Base-by-base conservation (phyloP, 2,113 vertebrate species). In the Ammodytes dubius region DNA sequence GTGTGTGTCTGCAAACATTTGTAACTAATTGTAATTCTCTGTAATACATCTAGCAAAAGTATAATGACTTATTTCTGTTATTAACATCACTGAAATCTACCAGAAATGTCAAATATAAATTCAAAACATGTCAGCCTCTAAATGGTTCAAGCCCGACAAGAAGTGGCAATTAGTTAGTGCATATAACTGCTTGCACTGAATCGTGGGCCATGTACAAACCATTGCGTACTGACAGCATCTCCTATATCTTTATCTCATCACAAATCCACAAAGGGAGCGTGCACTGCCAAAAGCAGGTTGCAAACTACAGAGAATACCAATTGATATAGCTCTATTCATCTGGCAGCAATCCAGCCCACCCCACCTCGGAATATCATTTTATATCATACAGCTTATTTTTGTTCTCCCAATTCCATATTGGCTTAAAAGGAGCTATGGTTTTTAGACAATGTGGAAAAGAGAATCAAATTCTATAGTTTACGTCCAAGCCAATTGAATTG, bases 211-310 rank as follows among this genome's bases (percentile, higher is more conserved):
- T 76, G 77, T 81, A 66, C 77, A 78, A 85, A 83, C 76, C 52
- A 64, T 40, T 47, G 70, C 70, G 68, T 54, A 27, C 52, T 64
- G 77, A 89, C 52, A 73, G 70, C 43, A 46, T 19, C 39, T 50
- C 42, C 45, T 69, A 70, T 82, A 70, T 70, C 82, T 86, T 85
- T 81, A 81, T 70, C 49, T 81, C 63, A 69, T 82, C 70, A 84
- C 60, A 76, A 84, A 89, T 74, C 86, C 89, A 89, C 79, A 81
- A 89, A 90, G 76, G 57, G 59, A 83, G 79, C 50, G 13, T 80
- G 46, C 50, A 78, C 40, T 14, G 70, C 84, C 82, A 82, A 42
- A 46, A 83, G 82, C 81, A 77, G 76, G 56, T 83, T 59, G 56
- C 74, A 68, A 45, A 70, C 60, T 56, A 61, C 61, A 85, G 63